Evolutionary conservation across 2,113 vertebrate species (phyloP), one percentile per base, ranked within the genome.

Genomic region (Girardinichthys multiradiatus): DNA sequence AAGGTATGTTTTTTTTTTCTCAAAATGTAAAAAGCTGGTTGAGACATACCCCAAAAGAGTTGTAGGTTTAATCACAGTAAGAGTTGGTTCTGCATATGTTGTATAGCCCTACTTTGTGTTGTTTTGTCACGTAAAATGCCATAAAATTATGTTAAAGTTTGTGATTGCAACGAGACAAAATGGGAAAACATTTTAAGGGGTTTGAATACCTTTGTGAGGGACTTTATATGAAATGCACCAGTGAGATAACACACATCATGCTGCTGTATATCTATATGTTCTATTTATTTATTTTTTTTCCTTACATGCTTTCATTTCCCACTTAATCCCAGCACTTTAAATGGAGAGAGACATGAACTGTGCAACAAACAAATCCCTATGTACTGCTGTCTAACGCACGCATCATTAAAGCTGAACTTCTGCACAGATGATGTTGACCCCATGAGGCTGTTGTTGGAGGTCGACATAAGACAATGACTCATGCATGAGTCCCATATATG

Each of bases 331-430:
- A 57, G n/a, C 61, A 12, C 26, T 77, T 77, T 21, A 68, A 68
- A 80, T 13, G 7, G 51, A 74, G 48, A 80, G 33, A 59, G 9
- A 66, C 10, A 10, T 10, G 11, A 39, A 51, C 76, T 24, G 33
- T n/a, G 67, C 4, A 28, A 72, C 68, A 60, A 72, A 61, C 27
- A 69, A 70, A 15, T n/a, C 35, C 30, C 30, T 0, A 26, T 29
- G 74, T 75, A 72, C 61, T 69, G 68, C 80, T 82, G 81, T 77
- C 79, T 62, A 67, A 64, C 61, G 21, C 85, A 79, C 30, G 73
- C 79, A 51, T 83, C 79, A 80, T 84, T 85, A 82, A 80, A 68
- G 67, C 60, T 26, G 19, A 83, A 80, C 57, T 27, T 59, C 48
- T 65, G 74, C 79, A 65, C 67, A 37, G 27, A 57, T 86, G 81